Conservation (phyloP, 2,888 invertebrate species). For the Amiota communis region DNA sequence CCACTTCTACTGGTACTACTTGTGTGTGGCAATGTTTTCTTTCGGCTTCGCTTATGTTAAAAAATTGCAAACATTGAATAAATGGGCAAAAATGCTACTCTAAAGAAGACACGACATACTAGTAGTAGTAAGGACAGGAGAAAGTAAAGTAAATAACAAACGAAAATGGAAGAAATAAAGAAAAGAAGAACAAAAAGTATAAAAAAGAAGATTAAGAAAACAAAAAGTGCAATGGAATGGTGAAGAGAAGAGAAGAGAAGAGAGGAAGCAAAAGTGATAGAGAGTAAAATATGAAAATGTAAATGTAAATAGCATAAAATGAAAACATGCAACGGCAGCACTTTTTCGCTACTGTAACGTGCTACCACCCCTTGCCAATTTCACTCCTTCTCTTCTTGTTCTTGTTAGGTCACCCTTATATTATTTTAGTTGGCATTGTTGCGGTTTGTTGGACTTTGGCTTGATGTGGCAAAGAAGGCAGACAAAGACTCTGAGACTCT, state of each 20-base stretch:
- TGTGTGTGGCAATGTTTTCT: neutral
- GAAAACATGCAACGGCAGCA: slow-evolving; percentile 64
- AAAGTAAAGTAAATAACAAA: slow-evolving; percentile 47
- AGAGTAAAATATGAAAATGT: slow-evolving; percentile 58
- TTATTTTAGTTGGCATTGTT: slow-evolving; percentile 18
- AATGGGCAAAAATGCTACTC: slow-evolving; percentile 54
- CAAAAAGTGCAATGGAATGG: neutral
- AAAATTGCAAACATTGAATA: slow-evolving; percentile 62
- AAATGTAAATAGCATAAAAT: slow-evolving; percentile 64
- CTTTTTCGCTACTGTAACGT: slow-evolving; percentile 49
- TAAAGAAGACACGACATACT: slow-evolving; percentile 32
- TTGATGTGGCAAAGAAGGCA: neutral
- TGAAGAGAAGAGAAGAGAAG: too few relatives aligned
- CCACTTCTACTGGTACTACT: too few relatives aligned
- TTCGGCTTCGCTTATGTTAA: slow-evolving; percentile 50
- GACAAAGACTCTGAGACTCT: neutral
- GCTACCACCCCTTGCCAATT: too few relatives aligned
- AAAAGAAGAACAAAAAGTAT: slow-evolving; percentile 38
- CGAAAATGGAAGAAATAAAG: slow-evolving; percentile 30
- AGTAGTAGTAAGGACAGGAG: slow-evolving; percentile 50
- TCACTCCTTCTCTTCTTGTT: too few relatives aligned
- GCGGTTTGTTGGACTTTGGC: slow-evolving; percentile 17
- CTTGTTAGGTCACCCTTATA: neutral
- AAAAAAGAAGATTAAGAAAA: slow-evolving; percentile 38
- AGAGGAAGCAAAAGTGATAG: too few relatives aligned